These are phyloP conservation scores for Grus americana DNA, from an alignment of 2,113 vertebrate genomes.

Conservation along the genomic window DNA sequence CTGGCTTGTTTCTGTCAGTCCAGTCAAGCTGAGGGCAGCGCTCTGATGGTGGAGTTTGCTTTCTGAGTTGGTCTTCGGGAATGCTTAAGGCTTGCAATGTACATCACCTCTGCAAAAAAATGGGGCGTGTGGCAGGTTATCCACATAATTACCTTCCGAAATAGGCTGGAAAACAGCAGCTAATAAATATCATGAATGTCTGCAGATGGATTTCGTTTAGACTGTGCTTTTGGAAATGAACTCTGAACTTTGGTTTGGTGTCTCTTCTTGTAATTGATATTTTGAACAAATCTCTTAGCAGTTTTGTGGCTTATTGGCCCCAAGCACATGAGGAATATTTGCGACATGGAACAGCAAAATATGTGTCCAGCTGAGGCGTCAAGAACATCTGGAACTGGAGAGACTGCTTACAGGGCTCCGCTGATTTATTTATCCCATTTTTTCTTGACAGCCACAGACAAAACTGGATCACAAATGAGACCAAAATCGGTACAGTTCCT, in stretches of 20 bases:
- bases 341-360: slow-evolving; percentile 1
- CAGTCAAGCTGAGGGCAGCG: neutral
- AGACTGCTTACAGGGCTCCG: neutral
- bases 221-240: neutral
- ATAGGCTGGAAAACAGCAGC: neutral
- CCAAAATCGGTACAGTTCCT: neutral
- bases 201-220: slow-evolving; percentile 29
- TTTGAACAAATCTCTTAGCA: neutral
- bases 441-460: neutral
- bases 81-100: neutral
- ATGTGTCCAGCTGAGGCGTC: neutral
- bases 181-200: slow-evolving; percentile 11
- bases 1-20: neutral
- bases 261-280: slow-evolving; percentile 3
- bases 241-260: neutral
- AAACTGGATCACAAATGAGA: neutral
- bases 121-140: neutral
- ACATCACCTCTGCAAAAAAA: neutral
- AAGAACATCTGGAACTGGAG: neutral
- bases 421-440: neutral
- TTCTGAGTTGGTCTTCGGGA: neutral
- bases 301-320: neutral
- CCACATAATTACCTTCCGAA: neutral
- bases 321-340: neutral
- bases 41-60: neutral